phyloP scores from a whole-genome alignment of 2,888 invertebrate species.

The Brachylomia viminalis region DNA sequence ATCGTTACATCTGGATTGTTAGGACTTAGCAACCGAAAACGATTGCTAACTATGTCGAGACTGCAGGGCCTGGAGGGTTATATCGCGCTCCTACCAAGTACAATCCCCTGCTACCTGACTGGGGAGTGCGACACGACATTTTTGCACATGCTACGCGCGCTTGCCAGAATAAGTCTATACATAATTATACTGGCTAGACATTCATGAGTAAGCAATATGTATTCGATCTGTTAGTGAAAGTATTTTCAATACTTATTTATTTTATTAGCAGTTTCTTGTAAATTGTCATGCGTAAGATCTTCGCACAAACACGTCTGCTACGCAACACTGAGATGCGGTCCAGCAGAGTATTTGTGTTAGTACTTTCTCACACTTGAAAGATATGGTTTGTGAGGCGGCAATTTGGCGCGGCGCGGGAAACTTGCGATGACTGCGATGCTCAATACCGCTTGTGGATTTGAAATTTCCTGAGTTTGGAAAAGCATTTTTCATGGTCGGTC shows the following conservation, averaged over 20 bases:
- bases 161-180: neutral
- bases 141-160: neutral
- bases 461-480: too few relatives aligned
- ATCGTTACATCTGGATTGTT: too few relatives aligned
- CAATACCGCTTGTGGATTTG: too few relatives aligned
- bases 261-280: slow-evolving; percentile 44
- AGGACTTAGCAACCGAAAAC: too few relatives aligned
- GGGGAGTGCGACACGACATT: neutral
- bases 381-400: slow-evolving; percentile 25
- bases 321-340: slow-evolving; percentile 17
- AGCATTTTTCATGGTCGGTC: too few relatives aligned
- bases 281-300: slow-evolving; percentile 45
- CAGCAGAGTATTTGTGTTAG: slow-evolving; percentile 35
- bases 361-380: slow-evolving; percentile 54
- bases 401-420: slow-evolving; percentile 19
- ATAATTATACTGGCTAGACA: too few relatives aligned
- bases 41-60: too few relatives aligned
- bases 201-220: neutral
- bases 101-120: neutral
- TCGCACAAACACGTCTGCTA: slow-evolving; percentile 32
- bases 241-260: slow-evolving; percentile 43
- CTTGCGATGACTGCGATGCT: too few relatives aligned
- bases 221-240: slow-evolving; percentile 33
- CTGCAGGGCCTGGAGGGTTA: neutral
- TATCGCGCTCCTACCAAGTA: neutral